Conservation (phyloP, 2,888 invertebrate genomes). For the Scaptodrosophila latifasciaeformis region DNA sequence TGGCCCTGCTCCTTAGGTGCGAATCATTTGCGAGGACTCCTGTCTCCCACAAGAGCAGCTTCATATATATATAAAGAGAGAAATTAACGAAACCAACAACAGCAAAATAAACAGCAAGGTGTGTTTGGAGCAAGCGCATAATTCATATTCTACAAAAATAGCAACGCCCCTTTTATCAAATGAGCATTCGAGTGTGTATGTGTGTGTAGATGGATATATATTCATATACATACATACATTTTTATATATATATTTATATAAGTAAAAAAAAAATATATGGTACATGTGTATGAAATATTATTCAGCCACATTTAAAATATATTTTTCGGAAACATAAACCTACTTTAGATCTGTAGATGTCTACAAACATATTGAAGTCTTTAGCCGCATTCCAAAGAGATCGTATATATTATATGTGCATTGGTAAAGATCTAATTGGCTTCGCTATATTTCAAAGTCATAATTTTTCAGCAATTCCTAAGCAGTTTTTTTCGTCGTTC, state of each 20-base stretch:
- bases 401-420: too few relatives aligned
- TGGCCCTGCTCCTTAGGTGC: constrained; percentile 26
- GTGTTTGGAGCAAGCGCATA: constrained; percentile 44
- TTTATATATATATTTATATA: background rate
- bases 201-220: background rate
- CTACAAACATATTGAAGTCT: too few relatives aligned
- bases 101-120: background rate
- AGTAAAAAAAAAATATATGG: too few relatives aligned
- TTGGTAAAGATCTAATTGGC: too few relatives aligned
- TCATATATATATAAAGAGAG: background rate
- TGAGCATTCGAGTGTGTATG: background rate
- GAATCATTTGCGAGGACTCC: too few relatives aligned
- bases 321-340: background rate
- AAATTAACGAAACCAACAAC: background rate
- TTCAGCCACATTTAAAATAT: background rate
- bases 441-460: too few relatives aligned
- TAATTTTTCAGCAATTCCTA: too few relatives aligned
- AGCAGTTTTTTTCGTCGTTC: too few relatives aligned
- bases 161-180: constrained; percentile 37
- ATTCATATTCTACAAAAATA: constrained; percentile 46
- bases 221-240: constrained; percentile 7
- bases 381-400: too few relatives aligned
- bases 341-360: too few relatives aligned
- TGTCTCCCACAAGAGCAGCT: too few relatives aligned
- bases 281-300: too few relatives aligned